Conservation (phyloP, 2,113 vertebrate genomes). For the Melozone crissalis region DNA sequence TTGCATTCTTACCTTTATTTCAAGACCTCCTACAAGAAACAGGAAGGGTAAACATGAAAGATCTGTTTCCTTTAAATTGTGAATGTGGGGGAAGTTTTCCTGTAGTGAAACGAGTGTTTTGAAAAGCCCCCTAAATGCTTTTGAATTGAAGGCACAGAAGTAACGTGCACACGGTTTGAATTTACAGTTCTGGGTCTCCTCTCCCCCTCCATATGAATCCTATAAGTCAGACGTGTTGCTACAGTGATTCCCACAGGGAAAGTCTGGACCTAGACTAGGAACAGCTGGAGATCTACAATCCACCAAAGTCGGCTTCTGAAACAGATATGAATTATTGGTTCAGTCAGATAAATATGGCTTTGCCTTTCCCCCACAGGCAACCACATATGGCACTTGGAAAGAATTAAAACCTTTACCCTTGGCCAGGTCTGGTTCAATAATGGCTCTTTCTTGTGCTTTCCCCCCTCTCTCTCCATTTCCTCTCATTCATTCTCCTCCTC, state of each 20-base stretch:
- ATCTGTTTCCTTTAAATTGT: slow-evolving; percentile 70
- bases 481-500: slow-evolving; percentile 65
- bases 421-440: slow-evolving; percentile 67
- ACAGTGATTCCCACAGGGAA: slow-evolving; percentile 71
- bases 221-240: slow-evolving; percentile 76
- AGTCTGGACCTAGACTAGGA: slow-evolving; percentile 68
- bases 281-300: slow-evolving; percentile 73
- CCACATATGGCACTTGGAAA: slow-evolving; percentile 72
- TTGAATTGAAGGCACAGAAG: slow-evolving; percentile 69
- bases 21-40: slow-evolving; percentile 72
- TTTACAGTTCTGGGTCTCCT: slow-evolving; percentile 75
- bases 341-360: slow-evolving; percentile 71
- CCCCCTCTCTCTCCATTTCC: slow-evolving; percentile 32
- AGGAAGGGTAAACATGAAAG: slow-evolving; percentile 74
- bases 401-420: slow-evolving; percentile 67
- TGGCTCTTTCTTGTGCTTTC: slow-evolving; percentile 59
- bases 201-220: slow-evolving; percentile 71
- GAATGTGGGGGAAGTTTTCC: slow-evolving; percentile 41
- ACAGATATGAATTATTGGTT: slow-evolving; percentile 76
- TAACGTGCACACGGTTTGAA: slow-evolving; percentile 77
- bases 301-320: slow-evolving; percentile 75
- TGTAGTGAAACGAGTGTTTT: slow-evolving; percentile 66
- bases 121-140: slow-evolving; percentile 69
- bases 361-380: slow-evolving; percentile 63
- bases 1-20: slow-evolving; percentile 72